These are phyloP conservation scores for Drosophila lacertosa DNA, from an alignment of 1,140 invertebrate species.

Conservation along the genomic window DNA sequence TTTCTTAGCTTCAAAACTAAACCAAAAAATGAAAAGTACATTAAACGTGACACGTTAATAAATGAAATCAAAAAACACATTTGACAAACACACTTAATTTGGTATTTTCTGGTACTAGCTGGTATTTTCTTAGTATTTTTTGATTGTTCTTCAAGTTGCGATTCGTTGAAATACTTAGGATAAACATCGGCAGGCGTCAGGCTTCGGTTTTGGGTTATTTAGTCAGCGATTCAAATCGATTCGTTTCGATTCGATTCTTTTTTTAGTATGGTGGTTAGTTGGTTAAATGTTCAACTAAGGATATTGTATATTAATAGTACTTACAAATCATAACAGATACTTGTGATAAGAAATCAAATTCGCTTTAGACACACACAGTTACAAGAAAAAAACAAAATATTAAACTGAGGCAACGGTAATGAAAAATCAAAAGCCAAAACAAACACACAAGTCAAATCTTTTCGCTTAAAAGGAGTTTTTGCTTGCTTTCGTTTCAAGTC, in stretches of 20 bases:
- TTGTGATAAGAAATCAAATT: slow-evolving; percentile 25
- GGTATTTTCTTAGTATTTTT: slow-evolving; percentile 35
- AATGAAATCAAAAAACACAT: slow-evolving; percentile 66
- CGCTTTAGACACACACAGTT: slow-evolving; percentile 48
- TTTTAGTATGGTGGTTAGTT: slow-evolving; percentile 82
- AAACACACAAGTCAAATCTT: slow-evolving; percentile 40
- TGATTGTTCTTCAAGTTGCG: neutral
- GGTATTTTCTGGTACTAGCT: slow-evolving; percentile 28
- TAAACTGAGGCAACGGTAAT: slow-evolving; percentile 18
- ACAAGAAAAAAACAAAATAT: too few species aligned
- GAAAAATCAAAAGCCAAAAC: slow-evolving; percentile 22
- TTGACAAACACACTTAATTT: slow-evolving; percentile 77
- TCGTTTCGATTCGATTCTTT: too few species aligned
- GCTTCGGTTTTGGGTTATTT: slow-evolving; percentile 34
- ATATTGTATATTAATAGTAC: slow-evolving; percentile 39
- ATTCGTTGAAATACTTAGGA: slow-evolving; percentile 29
- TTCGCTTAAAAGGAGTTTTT: slow-evolving; percentile 5
- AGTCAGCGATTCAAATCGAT: slow-evolving; percentile 28
- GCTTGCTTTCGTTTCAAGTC: slow-evolving; percentile 32
- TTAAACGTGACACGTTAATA: slow-evolving; percentile 37
- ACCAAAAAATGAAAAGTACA: slow-evolving; percentile 51
- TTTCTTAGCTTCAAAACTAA: slow-evolving; percentile 42
- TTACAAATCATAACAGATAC: slow-evolving; percentile 38
- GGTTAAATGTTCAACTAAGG: slow-evolving; percentile 58
- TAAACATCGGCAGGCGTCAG: slow-evolving; percentile 44